Evolutionary conservation across 2,113 vertebrate genomes (phyloP).

Genomic region (Mandrillus leucophaeus): DNA sequence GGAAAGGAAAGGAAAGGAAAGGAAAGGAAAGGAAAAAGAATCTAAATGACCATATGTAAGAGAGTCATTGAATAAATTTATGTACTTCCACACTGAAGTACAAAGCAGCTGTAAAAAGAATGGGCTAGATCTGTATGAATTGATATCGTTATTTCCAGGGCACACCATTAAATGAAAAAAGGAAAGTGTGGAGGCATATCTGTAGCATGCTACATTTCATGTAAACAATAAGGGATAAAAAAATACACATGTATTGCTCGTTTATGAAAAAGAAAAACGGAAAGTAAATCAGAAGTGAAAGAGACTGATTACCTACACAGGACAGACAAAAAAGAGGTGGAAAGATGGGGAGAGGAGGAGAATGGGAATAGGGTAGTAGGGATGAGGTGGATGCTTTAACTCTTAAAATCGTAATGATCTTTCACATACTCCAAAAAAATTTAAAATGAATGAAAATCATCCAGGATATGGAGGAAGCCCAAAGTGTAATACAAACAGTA

Average conservation of each 20-base stretch:
- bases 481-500: not conserved
- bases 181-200: not conserved
- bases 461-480: not conserved
- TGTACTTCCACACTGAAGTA: not conserved
- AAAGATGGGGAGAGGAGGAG: not conserved
- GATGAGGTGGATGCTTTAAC: not conserved
- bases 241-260: not conserved
- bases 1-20: too few species aligned
- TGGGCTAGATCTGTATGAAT: not conserved
- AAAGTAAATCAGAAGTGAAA: not conserved
- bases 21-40: not conserved
- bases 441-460: not conserved
- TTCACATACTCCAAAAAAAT: not conserved
- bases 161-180: not conserved
- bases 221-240: not conserved
- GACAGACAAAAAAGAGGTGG: not conserved
- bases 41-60: not conserved
- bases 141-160: not conserved
- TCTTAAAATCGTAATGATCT: not conserved
- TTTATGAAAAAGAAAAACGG: not conserved
- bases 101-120: not conserved
- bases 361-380: not conserved
- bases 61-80: not conserved
- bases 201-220: not conserved
- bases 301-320: not conserved